Evolutionary conservation across 2,888 invertebrate genomes (phyloP), one percentile per base, ranked within the genome.

Genomic region (Caenorhabditis angaria): DNA sequence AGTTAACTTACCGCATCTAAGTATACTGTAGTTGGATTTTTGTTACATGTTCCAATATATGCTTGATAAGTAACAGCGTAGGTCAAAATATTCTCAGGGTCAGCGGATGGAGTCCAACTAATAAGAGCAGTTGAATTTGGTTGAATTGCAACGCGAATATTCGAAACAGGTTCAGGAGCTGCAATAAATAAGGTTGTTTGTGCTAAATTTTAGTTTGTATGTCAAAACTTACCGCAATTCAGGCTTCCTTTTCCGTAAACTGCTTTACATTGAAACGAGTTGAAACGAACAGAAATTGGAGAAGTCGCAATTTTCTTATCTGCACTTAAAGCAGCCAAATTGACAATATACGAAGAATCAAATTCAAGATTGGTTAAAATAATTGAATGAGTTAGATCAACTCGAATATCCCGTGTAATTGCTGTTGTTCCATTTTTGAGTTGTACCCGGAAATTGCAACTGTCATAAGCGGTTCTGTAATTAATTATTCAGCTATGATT

Each of bases 81-180:
- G 22, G 83, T 78, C 25, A 86, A 71, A 54, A 86, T 79, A 61
- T 77, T 69, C 18, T 70, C 70, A 1, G 70, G 54, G 14, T 81
- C 83, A 22, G 80, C 78, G 0, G 85, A 79, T n/a, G 83, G 76
- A 4, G 65, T 77, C 86, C 86, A 86, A 0, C 77, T 68, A 22
- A 86, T 67, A 18, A 54, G 32, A 6, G 80, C 83, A 0, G 83
- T 77, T 1, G 78, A 80, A 59, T 85, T 84, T 8, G 78, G 50
- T 50, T 71, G 72, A 10, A 82, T 61, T 2, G 65, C 67, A 2
- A 86, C 78, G 25, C 74, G 70, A 28, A 86, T 71, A 32, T 84
- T 76, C 18, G 74, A 54, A 2, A 86, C 83, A 12, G 85, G 80
- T 61, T 86, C 86, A 10, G 86, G 86, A 0, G 83, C 83, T 83